Percentiles rank a stretch among this genome's conserved stretches.
phyloP scores from a whole-genome alignment of 2,113 vertebrate species.

The Thunnus thynnus region DNA sequence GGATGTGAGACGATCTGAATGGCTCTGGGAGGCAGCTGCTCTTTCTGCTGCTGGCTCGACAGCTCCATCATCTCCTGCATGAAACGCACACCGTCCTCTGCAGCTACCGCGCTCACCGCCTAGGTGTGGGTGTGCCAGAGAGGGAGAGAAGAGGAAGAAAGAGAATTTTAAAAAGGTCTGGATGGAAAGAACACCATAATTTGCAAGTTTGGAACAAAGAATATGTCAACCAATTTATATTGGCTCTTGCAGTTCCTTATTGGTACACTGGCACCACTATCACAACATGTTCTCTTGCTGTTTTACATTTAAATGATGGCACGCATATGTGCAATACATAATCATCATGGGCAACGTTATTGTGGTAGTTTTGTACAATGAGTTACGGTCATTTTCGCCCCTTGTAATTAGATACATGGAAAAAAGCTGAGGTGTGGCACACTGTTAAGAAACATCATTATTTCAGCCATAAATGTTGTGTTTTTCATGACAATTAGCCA shows the following conservation, averaged over 20 bases:
- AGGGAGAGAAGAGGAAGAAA: background rate
- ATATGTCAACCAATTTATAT: background rate
- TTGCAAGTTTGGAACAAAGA: background rate
- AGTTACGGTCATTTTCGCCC: background rate
- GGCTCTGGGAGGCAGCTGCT: slow-evolving; percentile 96
- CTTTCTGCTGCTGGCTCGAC: slow-evolving; percentile 98
- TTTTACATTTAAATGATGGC: slow-evolving; percentile 1
- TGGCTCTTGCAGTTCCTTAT: background rate
- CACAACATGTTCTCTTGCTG: background rate
- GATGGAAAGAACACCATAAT: background rate
- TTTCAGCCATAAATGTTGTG: background rate
- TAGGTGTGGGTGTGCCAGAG: slow-evolving; percentile 56
- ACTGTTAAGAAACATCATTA: background rate
- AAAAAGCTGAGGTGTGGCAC: background rate
- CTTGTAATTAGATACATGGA: no score
- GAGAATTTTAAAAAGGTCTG: background rate
- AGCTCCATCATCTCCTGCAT: slow-evolving; percentile 99
- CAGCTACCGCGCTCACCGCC: slow-evolving; percentile 96
- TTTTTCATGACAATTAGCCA: background rate
- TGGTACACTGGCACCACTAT: background rate
- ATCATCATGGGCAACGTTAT: no score
- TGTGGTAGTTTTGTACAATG: background rate
- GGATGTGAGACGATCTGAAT: slow-evolving; percentile 97
- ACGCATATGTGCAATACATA: background rate
- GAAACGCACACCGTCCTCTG: slow-evolving; percentile 96